Conservation (phyloP, 2,888 invertebrate species). For the Mycalesis mineus region DNA sequence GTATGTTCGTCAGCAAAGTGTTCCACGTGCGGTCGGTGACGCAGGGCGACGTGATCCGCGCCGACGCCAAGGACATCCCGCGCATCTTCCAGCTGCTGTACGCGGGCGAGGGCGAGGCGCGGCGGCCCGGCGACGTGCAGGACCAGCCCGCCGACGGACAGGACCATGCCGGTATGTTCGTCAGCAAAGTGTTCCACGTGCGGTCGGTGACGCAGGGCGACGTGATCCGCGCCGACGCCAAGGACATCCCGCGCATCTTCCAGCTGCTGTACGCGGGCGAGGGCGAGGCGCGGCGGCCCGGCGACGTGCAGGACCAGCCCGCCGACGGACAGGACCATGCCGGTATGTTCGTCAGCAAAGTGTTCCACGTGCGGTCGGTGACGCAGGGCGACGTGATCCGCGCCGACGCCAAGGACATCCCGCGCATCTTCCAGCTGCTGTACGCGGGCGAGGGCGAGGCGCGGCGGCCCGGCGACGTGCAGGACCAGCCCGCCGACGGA, state of each 20-base stretch:
- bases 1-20: conserved; percentile 43
- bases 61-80: conserved; percentile 99
- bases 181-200: conserved; percentile 86
- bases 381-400: conserved; percentile 99
- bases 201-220: conserved; percentile 99
- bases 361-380: conserved; percentile 97
- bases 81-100: conserved; percentile 98
- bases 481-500: conserved; percentile 68
- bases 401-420: conserved; percentile 99
- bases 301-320: conserved; percentile 79
- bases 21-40: conserved; percentile 99
- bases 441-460: conserved; percentile 98
- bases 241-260: conserved; percentile 99
- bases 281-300: conserved; percentile 92
- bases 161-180: conserved; percentile 61
- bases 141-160: conserved; percentile 65
- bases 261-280: conserved; percentile 97
- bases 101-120: conserved; percentile 96
- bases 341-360: conserved; percentile 46
- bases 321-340: conserved; percentile 54
- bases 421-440: conserved; percentile 97
- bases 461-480: conserved; percentile 84
- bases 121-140: conserved; percentile 84
- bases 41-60: conserved; percentile 99
- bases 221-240: conserved; percentile 98